A percentile compares a stretch with the other conserved stretches of the same genome.
Evolutionary conservation across 2,888 invertebrate species (phyloP).

Genomic region (Trachelus tabidus): DNA sequence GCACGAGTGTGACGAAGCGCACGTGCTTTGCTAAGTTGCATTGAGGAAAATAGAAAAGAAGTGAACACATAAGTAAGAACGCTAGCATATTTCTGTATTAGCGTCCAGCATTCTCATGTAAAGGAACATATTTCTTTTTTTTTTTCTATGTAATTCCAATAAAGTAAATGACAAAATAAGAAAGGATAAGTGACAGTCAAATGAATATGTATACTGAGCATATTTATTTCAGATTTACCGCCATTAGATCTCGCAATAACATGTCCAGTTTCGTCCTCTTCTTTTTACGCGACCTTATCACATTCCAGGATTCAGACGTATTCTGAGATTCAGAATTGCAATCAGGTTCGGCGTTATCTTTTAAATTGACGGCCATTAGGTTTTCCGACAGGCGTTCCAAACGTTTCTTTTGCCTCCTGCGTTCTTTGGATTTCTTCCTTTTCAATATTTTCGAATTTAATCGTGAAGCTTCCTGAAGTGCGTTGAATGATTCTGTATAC

Average conservation of each 20-base stretch:
- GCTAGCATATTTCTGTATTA: neutral
- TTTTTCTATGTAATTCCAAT: neutral
- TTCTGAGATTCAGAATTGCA: neutral
- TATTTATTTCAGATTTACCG: neutral
- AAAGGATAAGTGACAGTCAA: neutral
- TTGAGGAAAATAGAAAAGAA: neutral
- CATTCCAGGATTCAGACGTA: neutral
- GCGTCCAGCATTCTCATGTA: neutral
- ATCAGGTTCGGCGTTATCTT: neutral
- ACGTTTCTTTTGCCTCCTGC: conserved; percentile 19
- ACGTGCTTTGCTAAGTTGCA: neutral
- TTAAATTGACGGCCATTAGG: conserved; percentile 26
- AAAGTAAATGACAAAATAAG: neutral
- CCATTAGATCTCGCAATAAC: neutral
- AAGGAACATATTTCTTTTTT: neutral
- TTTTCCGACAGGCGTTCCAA: conserved; percentile 28
- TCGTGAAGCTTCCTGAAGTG: neutral
- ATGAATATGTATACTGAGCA: neutral
- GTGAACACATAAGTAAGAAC: neutral
- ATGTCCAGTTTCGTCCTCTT: conserved; percentile 13
- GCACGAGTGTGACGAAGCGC: neutral
- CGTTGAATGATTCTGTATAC: neutral
- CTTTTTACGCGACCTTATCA: neutral
- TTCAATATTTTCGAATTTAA: conserved; percentile 29
- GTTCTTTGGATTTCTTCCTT: conserved; percentile 17